phyloP scores from a whole-genome alignment of 1,140 invertebrate genomes.

The Nylanderia fulva region DNA sequence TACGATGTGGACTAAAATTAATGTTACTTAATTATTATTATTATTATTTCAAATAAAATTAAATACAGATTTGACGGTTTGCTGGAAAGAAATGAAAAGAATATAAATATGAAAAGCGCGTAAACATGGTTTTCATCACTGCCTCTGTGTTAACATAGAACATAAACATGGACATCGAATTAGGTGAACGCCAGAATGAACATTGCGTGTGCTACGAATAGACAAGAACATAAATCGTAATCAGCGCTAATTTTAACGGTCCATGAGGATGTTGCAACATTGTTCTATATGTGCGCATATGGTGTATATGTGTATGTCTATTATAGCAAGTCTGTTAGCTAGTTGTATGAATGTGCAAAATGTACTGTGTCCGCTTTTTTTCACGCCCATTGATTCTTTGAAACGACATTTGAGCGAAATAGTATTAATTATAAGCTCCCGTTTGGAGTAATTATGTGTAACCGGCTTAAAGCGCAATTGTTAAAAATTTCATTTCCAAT shows the following conservation, averaged over 20 bases:
- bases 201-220: constrained; percentile 30
- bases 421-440: constrained; percentile 50
- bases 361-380: constrained; percentile 5
- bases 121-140: not conserved
- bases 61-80: not conserved
- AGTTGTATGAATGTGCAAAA: not conserved
- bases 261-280: not conserved
- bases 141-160: not conserved
- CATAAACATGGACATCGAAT: constrained; percentile 47
- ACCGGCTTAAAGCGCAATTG: constrained; percentile 26
- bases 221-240: constrained; percentile 64
- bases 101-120: not conserved
- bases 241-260: constrained; percentile 51
- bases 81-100: not conserved
- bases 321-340: not conserved
- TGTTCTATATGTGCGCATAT: not conserved
- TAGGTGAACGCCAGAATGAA: constrained; percentile 26
- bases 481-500: constrained; percentile 49
- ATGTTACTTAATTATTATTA: not conserved
- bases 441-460: constrained; percentile 54
- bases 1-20: not conserved
- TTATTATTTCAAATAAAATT: not conserved
- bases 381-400: constrained; percentile 3
- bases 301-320: not conserved
- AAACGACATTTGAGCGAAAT: constrained; percentile 11